Evolutionary conservation across 1,140 invertebrate species (phyloP).

Genomic region (Hyposmocoma kahamanoa): DNA sequence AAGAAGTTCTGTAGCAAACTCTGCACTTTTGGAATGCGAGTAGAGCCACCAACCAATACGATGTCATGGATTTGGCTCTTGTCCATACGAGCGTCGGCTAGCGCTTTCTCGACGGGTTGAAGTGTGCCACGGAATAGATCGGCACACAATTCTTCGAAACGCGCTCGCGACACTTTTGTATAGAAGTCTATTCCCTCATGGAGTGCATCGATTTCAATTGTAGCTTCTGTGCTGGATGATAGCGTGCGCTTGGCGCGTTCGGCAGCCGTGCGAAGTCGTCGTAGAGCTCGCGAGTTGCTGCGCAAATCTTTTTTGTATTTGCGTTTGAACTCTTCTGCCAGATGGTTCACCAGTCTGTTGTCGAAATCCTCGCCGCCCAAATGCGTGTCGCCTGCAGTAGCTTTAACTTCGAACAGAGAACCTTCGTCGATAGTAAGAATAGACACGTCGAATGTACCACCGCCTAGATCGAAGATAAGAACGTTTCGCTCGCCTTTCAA

Average conservation of each 20-base stretch:
- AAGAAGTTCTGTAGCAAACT: slow-evolving; percentile 59
- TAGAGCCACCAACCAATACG: slow-evolving; percentile 73
- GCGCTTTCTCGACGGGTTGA: slow-evolving; percentile 69
- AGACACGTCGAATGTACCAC: slow-evolving; percentile 87
- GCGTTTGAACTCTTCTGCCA: slow-evolving; percentile 75
- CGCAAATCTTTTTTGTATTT: slow-evolving; percentile 72
- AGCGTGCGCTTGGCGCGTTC: slow-evolving; percentile 77
- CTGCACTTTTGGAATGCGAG: slow-evolving; percentile 72
- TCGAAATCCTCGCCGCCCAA: slow-evolving; percentile 92
- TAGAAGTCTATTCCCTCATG: slow-evolving; percentile 74
- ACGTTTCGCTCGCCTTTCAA: slow-evolving; percentile 80
- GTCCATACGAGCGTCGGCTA: slow-evolving; percentile 78
- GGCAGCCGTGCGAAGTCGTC: slow-evolving; percentile 79
- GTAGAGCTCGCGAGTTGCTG: slow-evolving; percentile 65
- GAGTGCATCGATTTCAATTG: slow-evolving; percentile 75
- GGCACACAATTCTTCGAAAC: slow-evolving; percentile 49
- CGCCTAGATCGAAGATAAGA: slow-evolving; percentile 79
- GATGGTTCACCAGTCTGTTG: slow-evolving; percentile 85
- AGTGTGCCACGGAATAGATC: slow-evolving; percentile 59
- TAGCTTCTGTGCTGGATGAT: slow-evolving; percentile 75
- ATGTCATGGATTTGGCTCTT: slow-evolving; percentile 77
- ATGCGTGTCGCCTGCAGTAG: slow-evolving; percentile 84
- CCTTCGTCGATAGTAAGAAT: slow-evolving; percentile 91
- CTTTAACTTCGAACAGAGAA: slow-evolving; percentile 82
- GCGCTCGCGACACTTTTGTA: slow-evolving; percentile 37